Conservation (phyloP, 2,888 invertebrate species). For the Tenthredo notha region DNA sequence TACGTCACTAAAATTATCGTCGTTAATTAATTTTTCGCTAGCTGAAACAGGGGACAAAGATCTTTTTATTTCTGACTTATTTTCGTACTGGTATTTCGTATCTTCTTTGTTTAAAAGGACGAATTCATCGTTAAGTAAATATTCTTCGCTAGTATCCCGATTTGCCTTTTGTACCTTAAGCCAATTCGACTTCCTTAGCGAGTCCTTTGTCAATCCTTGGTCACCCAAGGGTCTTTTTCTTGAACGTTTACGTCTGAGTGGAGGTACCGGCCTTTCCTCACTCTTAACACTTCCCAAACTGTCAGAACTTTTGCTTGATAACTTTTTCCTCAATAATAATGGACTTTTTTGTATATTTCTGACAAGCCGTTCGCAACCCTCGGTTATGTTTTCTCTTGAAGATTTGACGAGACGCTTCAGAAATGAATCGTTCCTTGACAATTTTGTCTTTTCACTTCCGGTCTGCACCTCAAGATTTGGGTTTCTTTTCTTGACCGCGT, state of each 20-base stretch:
- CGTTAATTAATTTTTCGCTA: not conserved
- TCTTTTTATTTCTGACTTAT: not conserved
- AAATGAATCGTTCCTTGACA: slow-evolving; percentile 64
- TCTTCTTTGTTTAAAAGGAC: not conserved
- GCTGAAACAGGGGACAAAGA: not conserved
- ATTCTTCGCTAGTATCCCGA: slow-evolving; percentile 33
- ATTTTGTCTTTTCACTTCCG: slow-evolving; percentile 32
- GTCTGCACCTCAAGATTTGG: slow-evolving; percentile 20
- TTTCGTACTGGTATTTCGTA: not conserved
- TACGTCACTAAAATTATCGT: not conserved
- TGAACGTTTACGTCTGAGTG: slow-evolving; percentile 62
- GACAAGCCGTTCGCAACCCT: slow-evolving; percentile 68
- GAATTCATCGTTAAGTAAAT: slow-evolving; percentile 1
- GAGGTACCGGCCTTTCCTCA: slow-evolving; percentile 64
- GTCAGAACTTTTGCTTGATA: slow-evolving; percentile 58
- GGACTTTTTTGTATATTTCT: slow-evolving; percentile 69
- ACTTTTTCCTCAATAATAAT: slow-evolving; percentile 62
- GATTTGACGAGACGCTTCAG: slow-evolving; percentile 67
- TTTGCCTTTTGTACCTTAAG: slow-evolving; percentile 46
- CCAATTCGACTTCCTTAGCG: slow-evolving; percentile 51
- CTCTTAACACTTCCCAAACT: slow-evolving; percentile 45
- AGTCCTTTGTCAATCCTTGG: slow-evolving; percentile 49
- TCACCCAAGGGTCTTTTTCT: slow-evolving; percentile 49
- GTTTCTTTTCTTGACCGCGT: not conserved
- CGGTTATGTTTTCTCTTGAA: slow-evolving; percentile 66